Evolutionary conservation across 2,888 invertebrate species (phyloP).

Genomic region (Tortrix viridana): DNA sequence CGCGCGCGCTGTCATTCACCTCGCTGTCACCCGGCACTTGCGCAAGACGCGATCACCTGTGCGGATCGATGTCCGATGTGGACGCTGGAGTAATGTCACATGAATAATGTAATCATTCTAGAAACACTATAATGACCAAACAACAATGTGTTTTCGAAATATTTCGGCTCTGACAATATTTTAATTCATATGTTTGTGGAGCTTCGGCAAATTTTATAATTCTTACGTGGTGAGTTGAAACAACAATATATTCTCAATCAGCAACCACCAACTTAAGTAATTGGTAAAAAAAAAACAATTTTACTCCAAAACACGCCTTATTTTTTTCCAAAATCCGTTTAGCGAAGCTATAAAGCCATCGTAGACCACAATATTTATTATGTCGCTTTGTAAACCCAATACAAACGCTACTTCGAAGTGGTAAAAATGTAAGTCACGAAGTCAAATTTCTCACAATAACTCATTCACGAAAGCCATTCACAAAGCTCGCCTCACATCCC

Average conservation of each 20-base stretch:
- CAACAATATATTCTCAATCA: too few relatives aligned
- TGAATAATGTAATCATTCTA: constrained; percentile 3
- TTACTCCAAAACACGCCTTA: too few relatives aligned
- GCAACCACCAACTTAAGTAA: too few relatives aligned
- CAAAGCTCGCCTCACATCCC: constrained; percentile 14
- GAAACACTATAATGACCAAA: background rate
- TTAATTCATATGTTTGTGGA: too few relatives aligned
- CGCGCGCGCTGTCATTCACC: constrained; percentile 26
- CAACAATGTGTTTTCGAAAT: background rate
- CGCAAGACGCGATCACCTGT: constrained; percentile 27
- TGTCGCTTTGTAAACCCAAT: background rate
- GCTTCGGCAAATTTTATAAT: too few relatives aligned
- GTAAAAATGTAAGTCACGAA: constrained; percentile 9
- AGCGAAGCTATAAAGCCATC: too few relatives aligned
- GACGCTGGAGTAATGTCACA: constrained; percentile 11
- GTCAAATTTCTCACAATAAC: constrained; percentile 1
- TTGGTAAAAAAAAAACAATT: too few relatives aligned
- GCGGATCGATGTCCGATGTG: constrained; percentile 15
- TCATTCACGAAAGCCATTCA: constrained; percentile 10
- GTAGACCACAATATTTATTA: background rate
- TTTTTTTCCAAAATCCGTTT: too few relatives aligned
- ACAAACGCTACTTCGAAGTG: background rate
- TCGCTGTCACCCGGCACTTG: constrained; percentile 18
- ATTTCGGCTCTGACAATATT: too few relatives aligned
- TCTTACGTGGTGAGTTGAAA: too few relatives aligned